These are phyloP conservation scores for Neosalanx taihuensis DNA, from an alignment of 2,797 vertebrate genomes.

Conservation along the genomic window DNA sequence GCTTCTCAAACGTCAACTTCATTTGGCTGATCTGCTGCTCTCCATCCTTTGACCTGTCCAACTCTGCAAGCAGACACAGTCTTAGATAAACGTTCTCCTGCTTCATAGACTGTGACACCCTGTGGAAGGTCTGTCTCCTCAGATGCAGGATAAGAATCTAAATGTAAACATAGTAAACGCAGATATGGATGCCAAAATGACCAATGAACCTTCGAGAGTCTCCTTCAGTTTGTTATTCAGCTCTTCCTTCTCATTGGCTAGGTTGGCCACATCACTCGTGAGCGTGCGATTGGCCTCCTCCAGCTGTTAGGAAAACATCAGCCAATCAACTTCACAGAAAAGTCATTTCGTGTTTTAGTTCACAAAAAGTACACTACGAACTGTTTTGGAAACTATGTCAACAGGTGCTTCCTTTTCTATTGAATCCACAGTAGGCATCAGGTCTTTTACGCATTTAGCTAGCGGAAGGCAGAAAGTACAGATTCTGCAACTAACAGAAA, in stretches of 20 bases:
- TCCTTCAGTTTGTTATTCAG: conserved; percentile 94
- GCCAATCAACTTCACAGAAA: neutral
- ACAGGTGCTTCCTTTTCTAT: no score
- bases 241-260: conserved; percentile 95
- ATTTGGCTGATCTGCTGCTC: conserved; percentile 81
- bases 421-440: no score
- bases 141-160: neutral
- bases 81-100: neutral
- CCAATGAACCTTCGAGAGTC: neutral
- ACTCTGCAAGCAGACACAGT: conserved; percentile 67
- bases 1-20: conserved; percentile 90
- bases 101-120: no score
- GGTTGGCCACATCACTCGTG: conserved; percentile 91
- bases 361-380: neutral
- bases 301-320: conserved; percentile 71
- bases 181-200: neutral
- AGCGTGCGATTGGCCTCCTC: conserved; percentile 96
- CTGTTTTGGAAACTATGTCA: no score
- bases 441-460: no score
- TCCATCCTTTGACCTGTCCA: conserved; percentile 82
- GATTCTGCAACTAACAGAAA: no score
- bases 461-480: no score
- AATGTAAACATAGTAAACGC: neutral
- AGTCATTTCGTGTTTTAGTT: neutral
- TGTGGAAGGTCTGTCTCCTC: no score